Evolutionary conservation across 2,113 vertebrate genomes (phyloP).

Genomic region (rabbit (Oryctolagus cuniculus)): mOryCun1.1 NC_091449.1:36325001-36325500

Average conservation of each 20-base stretch:
- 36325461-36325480: not conserved
- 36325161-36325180: slow-evolving; percentile 85
- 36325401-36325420: not conserved
- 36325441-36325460: slow-evolving; percentile 5
- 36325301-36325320: slow-evolving; percentile 70
- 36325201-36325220: slow-evolving; percentile 86
- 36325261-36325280: slow-evolving; percentile 83
- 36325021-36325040: slow-evolving; percentile 76
- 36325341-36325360: slow-evolving; percentile 64
- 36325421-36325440: not conserved
- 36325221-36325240: slow-evolving; percentile 85
- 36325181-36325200: slow-evolving; percentile 86
- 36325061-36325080: slow-evolving; percentile 80
- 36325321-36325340: slow-evolving; percentile 8
- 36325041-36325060: slow-evolving; percentile 48
- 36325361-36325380: not conserved
- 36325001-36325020: slow-evolving; percentile 83
- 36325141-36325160: slow-evolving; percentile 86
- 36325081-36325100: slow-evolving; percentile 82
- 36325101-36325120: slow-evolving; percentile 78
- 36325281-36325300: slow-evolving; percentile 79
- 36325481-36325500: slow-evolving; percentile 16
- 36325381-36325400: not conserved
- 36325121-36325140: slow-evolving; percentile 82
- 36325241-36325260: slow-evolving; percentile 86